Evolutionary conservation across 2,797 vertebrate species (phyloP).

Genomic region (Takifugu rubripes): DNA sequence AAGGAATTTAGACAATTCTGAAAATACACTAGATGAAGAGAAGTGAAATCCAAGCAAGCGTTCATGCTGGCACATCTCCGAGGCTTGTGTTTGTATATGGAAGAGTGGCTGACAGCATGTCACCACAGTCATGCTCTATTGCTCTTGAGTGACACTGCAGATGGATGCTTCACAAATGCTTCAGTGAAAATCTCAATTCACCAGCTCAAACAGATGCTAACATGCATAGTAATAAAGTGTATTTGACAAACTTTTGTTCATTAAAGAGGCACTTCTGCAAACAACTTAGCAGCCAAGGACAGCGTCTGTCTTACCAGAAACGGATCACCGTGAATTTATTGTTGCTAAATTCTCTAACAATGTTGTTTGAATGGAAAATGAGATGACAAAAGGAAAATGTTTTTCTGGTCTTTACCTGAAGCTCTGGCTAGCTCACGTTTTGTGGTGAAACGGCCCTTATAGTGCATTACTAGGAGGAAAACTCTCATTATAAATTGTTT

Average conservation of each 20-base stretch:
- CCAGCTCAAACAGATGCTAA: slow-evolving; percentile 65
- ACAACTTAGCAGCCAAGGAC: background rate
- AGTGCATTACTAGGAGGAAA: too few relatives aligned
- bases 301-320: too few relatives aligned
- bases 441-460: too few relatives aligned
- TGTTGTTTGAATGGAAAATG: too few relatives aligned
- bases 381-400: too few relatives aligned
- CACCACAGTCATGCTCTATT: slow-evolving; percentile 51
- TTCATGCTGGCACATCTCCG: slow-evolving; percentile 40
- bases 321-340: too few relatives aligned
- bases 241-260: slow-evolving; percentile 40
- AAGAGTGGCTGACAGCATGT: slow-evolving; percentile 67
- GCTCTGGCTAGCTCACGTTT: too few relatives aligned
- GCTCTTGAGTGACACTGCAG: slow-evolving; percentile 63
- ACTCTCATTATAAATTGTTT: too few relatives aligned
- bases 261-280: slow-evolving; percentile 18
- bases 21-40: background rate
- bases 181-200: slow-evolving; percentile 51
- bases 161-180: slow-evolving; percentile 66
- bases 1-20: background rate
- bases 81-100: slow-evolving; percentile 13
- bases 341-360: too few relatives aligned
- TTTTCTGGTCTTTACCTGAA: too few relatives aligned
- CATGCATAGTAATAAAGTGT: slow-evolving; percentile 44
- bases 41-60: slow-evolving; percentile 12